Conservation (phyloP, 2,888 invertebrate species). For the Fragum whitleyi region DNA sequence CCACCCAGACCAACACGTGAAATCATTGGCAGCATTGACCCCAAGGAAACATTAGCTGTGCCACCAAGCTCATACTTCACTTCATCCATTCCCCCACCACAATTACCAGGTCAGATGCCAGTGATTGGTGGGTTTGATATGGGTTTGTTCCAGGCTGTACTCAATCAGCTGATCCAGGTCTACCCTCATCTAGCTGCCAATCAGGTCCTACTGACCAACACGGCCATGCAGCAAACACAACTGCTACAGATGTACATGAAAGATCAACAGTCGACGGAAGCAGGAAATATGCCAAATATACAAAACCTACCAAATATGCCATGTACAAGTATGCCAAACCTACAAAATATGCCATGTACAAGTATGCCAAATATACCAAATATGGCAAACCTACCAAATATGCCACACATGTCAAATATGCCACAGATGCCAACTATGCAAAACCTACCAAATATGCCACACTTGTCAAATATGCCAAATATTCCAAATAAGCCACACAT, state of each 20-base stretch:
- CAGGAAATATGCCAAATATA: neutral
- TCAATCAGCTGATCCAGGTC: conserved; percentile 63
- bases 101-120: neutral
- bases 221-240: conserved; percentile 70
- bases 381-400: too few relatives aligned
- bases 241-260: conserved; percentile 66
- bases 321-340: neutral
- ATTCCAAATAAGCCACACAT: neutral
- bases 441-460: neutral
- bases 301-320: neutral
- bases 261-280: neutral
- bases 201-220: conserved; percentile 61
- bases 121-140: conserved; percentile 19
- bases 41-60: neutral
- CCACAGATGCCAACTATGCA: neutral
- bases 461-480: neutral
- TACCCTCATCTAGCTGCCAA: conserved; percentile 69
- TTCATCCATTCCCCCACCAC: neutral
- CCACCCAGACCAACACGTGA: neutral
- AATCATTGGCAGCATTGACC: neutral
- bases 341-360: neutral
- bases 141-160: conserved; percentile 58
- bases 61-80: neutral
- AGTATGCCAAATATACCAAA: neutral
- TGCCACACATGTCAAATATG: neutral